phyloP scores from a whole-genome alignment of 2,113 vertebrate genomes.

The Atractosteus spatula region DNA sequence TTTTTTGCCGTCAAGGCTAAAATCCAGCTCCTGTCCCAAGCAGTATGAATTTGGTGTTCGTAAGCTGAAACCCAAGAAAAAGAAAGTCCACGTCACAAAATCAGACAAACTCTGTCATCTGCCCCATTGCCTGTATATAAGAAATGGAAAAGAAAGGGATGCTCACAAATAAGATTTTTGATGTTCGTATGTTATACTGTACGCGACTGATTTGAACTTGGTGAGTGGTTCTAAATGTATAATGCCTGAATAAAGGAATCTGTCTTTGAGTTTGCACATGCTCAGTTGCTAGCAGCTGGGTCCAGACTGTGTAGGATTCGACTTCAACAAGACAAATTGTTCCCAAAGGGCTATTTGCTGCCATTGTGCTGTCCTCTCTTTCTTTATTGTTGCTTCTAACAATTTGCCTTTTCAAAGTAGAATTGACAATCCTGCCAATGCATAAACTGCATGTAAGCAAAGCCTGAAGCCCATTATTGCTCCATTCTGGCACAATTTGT shows the following conservation, averaged over 20 bases:
- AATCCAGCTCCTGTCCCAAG: too few species aligned
- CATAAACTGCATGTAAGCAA: not conserved
- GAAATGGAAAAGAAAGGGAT: too few species aligned
- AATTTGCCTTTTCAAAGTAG: constrained; percentile 51
- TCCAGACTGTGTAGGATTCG: constrained; percentile 32
- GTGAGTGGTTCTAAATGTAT: not conserved
- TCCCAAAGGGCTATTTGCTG: constrained; percentile 62
- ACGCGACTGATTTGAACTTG: too few species aligned
- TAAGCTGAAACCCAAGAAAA: too few species aligned
- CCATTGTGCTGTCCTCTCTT: constrained; percentile 43
- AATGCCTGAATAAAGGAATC: not conserved
- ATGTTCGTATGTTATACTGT: too few species aligned
- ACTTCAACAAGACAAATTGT: constrained; percentile 58
- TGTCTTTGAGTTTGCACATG: constrained; percentile 38
- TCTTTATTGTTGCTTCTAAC: constrained; percentile 53
- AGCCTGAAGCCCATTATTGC: not conserved
- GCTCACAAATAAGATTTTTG: too few species aligned
- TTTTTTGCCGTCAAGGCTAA: too few species aligned
- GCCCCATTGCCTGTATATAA: too few species aligned
- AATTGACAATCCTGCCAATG: constrained; percentile 7
- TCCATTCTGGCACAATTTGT: not conserved
- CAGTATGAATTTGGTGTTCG: too few species aligned
- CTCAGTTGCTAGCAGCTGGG: constrained; percentile 40
- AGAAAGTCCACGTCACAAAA: too few species aligned
- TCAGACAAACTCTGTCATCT: too few species aligned